Conservation (phyloP, 2,888 invertebrate genomes). For the Ditylenchus weischeri region DNA sequence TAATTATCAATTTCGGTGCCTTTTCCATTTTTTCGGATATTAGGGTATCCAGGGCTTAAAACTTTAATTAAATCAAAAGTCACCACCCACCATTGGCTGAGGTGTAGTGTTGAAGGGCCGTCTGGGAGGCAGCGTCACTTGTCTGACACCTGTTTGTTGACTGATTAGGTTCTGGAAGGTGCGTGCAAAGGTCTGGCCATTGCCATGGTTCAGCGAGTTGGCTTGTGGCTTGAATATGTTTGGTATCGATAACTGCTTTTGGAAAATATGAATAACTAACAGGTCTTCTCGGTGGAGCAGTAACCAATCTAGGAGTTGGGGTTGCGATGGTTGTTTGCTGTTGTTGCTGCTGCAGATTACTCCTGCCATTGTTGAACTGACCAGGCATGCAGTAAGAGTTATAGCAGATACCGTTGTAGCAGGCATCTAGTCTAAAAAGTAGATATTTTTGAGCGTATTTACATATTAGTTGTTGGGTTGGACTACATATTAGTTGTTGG, state of each 20-base stretch:
- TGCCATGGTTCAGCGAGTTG: constrained; percentile 24
- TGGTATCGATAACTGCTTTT: no score
- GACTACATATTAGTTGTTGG: neutral
- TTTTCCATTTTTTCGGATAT: no score
- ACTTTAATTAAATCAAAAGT: no score
- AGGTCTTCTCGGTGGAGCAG: constrained; percentile 1
- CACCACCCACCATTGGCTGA: no score
- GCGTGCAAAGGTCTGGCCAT: constrained; percentile 30
- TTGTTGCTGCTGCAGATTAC: constrained; percentile 3
- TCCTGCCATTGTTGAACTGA: constrained; percentile 24
- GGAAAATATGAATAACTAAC: neutral
- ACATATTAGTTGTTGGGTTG: neutral
- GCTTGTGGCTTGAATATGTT: constrained; percentile 16
- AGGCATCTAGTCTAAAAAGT: constrained; percentile 34
- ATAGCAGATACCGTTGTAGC: constrained; percentile 48
- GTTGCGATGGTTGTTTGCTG: constrained; percentile 11
- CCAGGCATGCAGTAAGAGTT: constrained; percentile 51
- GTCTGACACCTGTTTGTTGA: constrained; percentile 10
- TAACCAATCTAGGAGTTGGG: neutral
- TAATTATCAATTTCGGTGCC: no score
- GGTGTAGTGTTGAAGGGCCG: neutral
- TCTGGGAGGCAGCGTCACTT: neutral
- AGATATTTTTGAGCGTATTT: no score
- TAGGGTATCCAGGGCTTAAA: no score
- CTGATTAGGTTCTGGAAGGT: constrained; percentile 25